A percentile compares a stretch with the other conserved stretches of the same genome.
phyloP scores from a whole-genome alignment of 1,140 invertebrate genomes.

The Drosophila equinoxialis region DNA sequence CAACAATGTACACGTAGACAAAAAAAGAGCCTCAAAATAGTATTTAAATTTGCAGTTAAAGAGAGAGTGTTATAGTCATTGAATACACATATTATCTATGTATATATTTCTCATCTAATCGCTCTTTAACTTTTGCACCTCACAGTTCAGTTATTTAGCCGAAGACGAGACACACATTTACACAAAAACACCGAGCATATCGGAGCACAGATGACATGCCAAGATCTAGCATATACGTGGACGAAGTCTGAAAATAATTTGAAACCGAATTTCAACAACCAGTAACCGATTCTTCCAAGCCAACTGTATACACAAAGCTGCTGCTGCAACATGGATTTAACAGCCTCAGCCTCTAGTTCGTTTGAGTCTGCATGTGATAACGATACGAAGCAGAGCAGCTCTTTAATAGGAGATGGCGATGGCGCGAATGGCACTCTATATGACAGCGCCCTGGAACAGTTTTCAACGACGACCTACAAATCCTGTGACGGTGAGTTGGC shows the following conservation, averaged over 20 bases:
- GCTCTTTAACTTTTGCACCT: constrained; percentile 41
- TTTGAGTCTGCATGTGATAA: constrained; percentile 50
- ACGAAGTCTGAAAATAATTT: constrained; percentile 26
- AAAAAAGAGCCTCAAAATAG: constrained; percentile 14
- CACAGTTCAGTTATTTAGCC: constrained; percentile 62
- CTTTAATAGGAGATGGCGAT: constrained; percentile 20
- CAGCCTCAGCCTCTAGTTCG: constrained; percentile 58
- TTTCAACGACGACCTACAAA: constrained; percentile 63
- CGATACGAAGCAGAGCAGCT: constrained; percentile 46
- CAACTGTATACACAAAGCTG: constrained; percentile 49
- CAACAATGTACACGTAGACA: constrained; percentile 47
- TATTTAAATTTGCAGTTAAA: constrained; percentile 44
- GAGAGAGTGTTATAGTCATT: constrained; percentile 12
- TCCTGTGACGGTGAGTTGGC: constrained; percentile 72
- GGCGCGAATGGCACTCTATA: constrained; percentile 61
- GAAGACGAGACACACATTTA: constrained; percentile 24
- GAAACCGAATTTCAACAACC: constrained; percentile 68
- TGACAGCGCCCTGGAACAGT: constrained; percentile 70
- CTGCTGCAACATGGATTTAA: constrained; percentile 53
- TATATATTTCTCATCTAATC: constrained; percentile 50
- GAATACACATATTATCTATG: constrained; percentile 44
- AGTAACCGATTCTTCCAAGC: constrained; percentile 71
- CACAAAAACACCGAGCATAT: constrained; percentile 18
- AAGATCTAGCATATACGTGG: constrained; percentile 38
- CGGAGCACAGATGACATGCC: constrained; percentile 29